Evolutionary conservation across 2,888 invertebrate species (phyloP).

Genomic region (Psylliodes chrysocephalus): DNA sequence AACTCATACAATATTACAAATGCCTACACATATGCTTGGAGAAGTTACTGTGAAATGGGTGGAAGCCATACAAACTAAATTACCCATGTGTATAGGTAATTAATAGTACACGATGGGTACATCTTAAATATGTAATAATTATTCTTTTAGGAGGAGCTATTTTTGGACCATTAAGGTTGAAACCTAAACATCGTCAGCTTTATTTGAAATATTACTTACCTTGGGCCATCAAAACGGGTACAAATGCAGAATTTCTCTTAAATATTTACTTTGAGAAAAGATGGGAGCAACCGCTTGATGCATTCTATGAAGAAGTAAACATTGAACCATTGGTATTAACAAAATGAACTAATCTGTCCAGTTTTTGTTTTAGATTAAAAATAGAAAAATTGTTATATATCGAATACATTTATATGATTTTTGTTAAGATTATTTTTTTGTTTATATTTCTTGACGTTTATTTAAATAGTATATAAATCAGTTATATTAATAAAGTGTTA

Average conservation of each 20-base stretch:
- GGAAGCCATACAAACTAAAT: constrained; percentile 92
- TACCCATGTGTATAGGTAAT: constrained; percentile 89
- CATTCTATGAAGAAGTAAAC: constrained; percentile 84
- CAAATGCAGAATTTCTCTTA: constrained; percentile 81
- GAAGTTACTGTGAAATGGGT: constrained; percentile 98
- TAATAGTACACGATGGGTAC: neutral
- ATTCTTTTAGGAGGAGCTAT: constrained; percentile 77
- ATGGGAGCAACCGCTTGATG: constrained; percentile 87
- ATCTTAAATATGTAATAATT: neutral
- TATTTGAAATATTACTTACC: constrained; percentile 84
- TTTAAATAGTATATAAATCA: no score
- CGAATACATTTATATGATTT: no score
- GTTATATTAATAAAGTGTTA: no score
- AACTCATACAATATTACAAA: constrained; percentile 88
- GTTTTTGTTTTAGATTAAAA: no score
- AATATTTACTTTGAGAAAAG: constrained; percentile 92
- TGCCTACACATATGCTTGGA: constrained; percentile 94
- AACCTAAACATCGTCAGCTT: constrained; percentile 80
- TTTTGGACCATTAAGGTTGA: constrained; percentile 89
- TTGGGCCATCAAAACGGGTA: constrained; percentile 86
- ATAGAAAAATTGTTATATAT: no score
- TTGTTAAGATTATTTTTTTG: no score
- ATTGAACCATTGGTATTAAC: constrained; percentile 68
- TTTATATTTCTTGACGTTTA: no score
- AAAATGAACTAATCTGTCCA: no score